phyloP scores from a whole-genome alignment of 2,888 invertebrate genomes.

The Agrotis segetum region DNA sequence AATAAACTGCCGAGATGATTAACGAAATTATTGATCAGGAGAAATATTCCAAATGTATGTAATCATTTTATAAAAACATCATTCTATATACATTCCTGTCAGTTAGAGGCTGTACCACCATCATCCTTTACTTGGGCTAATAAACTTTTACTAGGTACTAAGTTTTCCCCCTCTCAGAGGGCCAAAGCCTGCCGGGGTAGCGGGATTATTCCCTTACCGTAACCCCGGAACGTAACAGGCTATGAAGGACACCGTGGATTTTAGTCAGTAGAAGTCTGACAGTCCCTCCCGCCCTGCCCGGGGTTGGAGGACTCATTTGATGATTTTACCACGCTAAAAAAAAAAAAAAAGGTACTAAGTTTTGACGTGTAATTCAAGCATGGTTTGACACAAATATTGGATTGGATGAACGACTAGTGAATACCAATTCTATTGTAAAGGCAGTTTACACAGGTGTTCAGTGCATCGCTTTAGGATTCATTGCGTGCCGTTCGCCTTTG shows the following conservation, averaged over 20 bases:
- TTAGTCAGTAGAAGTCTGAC: too few relatives aligned
- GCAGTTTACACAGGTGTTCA: conserved; percentile 72
- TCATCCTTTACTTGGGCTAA: neutral
- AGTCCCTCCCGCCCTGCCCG: too few relatives aligned
- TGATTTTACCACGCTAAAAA: too few relatives aligned
- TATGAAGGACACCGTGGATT: too few relatives aligned
- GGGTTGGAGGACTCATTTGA: too few relatives aligned
- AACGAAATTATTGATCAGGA: neutral
- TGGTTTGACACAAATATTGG: conserved; percentile 64
- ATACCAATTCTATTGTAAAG: conserved; percentile 56
- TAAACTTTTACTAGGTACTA: neutral
- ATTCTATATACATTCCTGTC: neutral
- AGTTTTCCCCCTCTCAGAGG: too few relatives aligned
- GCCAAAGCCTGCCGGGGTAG: too few relatives aligned
- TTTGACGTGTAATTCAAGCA: conserved; percentile 61
- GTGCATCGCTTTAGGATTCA: conserved; percentile 73
- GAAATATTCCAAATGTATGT: neutral
- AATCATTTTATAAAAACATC: too few relatives aligned
- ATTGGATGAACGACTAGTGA: conserved; percentile 56
- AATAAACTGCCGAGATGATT: neutral
- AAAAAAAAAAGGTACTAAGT: neutral
- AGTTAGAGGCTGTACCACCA: too few relatives aligned
- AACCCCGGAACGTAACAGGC: too few relatives aligned
- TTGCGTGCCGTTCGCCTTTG: conserved; percentile 53
- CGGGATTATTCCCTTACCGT: too few relatives aligned